phyloP scores from a whole-genome alignment of 2,888 invertebrate genomes.

The Eupithecia exiguata region DNA sequence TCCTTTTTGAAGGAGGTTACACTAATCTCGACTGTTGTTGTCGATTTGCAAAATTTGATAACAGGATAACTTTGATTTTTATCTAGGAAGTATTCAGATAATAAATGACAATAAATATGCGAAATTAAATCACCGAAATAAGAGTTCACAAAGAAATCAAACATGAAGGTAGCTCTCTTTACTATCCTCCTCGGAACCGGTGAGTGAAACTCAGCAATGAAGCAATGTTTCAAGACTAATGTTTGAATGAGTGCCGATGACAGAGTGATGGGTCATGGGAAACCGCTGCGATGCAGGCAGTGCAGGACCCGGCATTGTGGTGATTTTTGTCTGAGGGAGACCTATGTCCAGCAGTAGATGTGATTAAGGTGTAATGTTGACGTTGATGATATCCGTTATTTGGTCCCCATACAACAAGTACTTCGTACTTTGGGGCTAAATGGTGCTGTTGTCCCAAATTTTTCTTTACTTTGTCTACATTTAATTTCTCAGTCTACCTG shows the following conservation, averaged over 20 bases:
- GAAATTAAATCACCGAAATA: background rate
- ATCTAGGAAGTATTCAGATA: slow-evolving; percentile 11
- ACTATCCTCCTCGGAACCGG: slow-evolving; percentile 31
- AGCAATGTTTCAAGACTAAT: background rate
- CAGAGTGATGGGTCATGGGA: background rate
- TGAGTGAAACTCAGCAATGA: slow-evolving; percentile 17
- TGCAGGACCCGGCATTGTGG: background rate
- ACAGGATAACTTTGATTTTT: background rate
- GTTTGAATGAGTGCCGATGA: background rate
- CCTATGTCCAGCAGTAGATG: background rate
- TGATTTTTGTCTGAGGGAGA: background rate
- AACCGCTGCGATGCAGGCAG: background rate
- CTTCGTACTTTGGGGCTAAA: background rate
- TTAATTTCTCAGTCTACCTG: slow-evolving; percentile 46
- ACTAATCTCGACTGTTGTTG: background rate
- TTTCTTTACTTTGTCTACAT: background rate
- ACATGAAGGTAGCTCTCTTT: slow-evolving; percentile 37
- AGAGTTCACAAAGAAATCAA: slow-evolving; percentile 3
- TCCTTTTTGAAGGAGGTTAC: no score
- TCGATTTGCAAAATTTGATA: background rate
- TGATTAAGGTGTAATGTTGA: background rate
- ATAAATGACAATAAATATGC: slow-evolving; percentile 5
- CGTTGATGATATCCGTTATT: background rate
- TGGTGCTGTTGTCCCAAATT: background rate
- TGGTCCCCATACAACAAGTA: background rate